These are phyloP conservation scores for Cyphomyrmex costatus DNA, from an alignment of 1,140 invertebrate genomes.

Conservation along the genomic window DNA sequence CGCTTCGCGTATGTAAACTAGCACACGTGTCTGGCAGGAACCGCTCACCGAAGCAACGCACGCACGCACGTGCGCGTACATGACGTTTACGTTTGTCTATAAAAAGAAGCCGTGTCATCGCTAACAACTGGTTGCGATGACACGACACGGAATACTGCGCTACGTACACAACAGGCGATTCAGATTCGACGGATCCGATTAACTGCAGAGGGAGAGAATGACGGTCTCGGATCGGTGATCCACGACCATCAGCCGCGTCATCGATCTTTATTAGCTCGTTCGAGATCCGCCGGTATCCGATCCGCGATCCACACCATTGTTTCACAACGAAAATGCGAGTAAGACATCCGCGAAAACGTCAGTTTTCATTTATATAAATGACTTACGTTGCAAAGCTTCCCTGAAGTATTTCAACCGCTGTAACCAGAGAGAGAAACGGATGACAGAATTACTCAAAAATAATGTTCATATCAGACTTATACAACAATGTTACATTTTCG, in stretches of 20 bases:
- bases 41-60: conserved; percentile 43
- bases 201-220: neutral
- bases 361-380: conserved; percentile 27
- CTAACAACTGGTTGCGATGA: conserved; percentile 65
- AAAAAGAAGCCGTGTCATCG: conserved; percentile 82
- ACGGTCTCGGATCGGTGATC: conserved; percentile 61
- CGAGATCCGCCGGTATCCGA: neutral
- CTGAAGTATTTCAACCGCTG: neutral
- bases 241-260: conserved; percentile 37
- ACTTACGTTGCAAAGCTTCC: neutral
- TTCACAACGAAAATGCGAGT: conserved; percentile 14
- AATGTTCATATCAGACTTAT: neutral
- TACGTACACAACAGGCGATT: conserved; percentile 30
- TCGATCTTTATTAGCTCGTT: conserved; percentile 45
- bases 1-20: conserved; percentile 41
- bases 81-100: conserved; percentile 75
- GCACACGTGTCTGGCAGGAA: conserved; percentile 42
- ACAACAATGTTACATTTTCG: neutral
- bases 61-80: conserved; percentile 46
- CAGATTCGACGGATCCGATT: conserved; percentile 56
- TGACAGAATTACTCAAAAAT: neutral
- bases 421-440: neutral
- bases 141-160: conserved; percentile 56
- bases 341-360: conserved; percentile 6
- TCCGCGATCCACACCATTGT: conserved; percentile 20